A percentile compares a stretch with the other conserved stretches of the same genome.
phyloP scores from a whole-genome alignment of 2,113 vertebrate species.

The Campylomormyrus tamandua region DNA sequence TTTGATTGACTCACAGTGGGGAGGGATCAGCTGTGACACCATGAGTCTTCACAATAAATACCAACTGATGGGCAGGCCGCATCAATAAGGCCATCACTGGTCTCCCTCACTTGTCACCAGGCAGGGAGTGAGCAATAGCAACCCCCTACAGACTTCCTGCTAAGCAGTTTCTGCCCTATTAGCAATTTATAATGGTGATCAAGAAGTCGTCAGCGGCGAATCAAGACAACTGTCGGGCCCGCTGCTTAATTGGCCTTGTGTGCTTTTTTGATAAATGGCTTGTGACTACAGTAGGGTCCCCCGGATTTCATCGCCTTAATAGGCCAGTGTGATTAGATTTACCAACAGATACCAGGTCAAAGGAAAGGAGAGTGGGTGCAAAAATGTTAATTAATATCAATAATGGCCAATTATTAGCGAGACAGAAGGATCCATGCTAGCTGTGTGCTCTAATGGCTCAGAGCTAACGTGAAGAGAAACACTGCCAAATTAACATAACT shows the following conservation, averaged over 20 bases:
- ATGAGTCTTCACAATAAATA: conserved; percentile 78
- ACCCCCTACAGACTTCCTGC: conserved; percentile 70
- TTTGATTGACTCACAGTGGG: conserved; percentile 82
- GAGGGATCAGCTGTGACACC: conserved; percentile 76
- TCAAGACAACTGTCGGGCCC: conserved; percentile 96
- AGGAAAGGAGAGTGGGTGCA: conserved; percentile 79
- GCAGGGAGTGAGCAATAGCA: conserved; percentile 77
- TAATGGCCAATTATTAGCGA: conserved; percentile 99
- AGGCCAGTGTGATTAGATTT: conserved; percentile 91
- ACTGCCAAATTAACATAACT: conserved; percentile 97
- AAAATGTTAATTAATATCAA: conserved; percentile 99
- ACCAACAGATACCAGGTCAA: conserved; percentile 97
- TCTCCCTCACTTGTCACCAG: conserved; percentile 84
- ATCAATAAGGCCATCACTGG: conserved; percentile 81
- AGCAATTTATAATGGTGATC: conserved; percentile 99
- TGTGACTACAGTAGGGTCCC: conserved; percentile 72
- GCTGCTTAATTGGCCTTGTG: conserved; percentile 98
- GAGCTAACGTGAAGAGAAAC: conserved; percentile 89
- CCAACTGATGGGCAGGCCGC: conserved; percentile 77
- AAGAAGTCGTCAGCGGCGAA: conserved; percentile 96
- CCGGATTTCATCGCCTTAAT: conserved; percentile 88
- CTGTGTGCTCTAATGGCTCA: conserved; percentile 93
- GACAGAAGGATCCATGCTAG: conserved; percentile 97
- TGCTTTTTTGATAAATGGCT: conserved; percentile 98
- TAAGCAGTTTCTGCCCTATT: conserved; percentile 93